These are phyloP conservation scores for Auanema sp. DNA, from an alignment of 2,888 invertebrate genomes.

Conservation along the genomic window DNA sequence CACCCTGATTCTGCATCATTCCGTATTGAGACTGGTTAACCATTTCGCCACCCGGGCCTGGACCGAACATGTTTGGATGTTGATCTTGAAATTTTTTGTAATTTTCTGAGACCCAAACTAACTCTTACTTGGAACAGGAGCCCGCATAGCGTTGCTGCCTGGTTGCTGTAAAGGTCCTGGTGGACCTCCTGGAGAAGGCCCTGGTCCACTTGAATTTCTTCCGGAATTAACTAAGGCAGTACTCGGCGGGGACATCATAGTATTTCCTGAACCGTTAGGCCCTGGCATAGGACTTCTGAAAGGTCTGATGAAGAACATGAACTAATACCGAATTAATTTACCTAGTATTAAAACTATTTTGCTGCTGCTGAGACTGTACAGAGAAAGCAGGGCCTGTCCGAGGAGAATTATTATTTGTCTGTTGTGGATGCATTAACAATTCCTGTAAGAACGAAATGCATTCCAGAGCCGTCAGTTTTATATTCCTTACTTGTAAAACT, in stretches of 20 bases:
- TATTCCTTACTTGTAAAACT: constrained; percentile 17
- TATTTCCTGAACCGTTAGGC: constrained; percentile 23
- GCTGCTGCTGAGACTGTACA: constrained; percentile 19
- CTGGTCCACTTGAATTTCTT: constrained; percentile 19
- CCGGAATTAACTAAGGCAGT: constrained; percentile 11
- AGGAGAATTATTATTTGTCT: constrained; percentile 35
- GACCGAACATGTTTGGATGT: neutral
- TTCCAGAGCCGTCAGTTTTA: neutral
- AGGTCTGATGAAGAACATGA: constrained; percentile 10
- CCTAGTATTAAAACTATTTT: constrained; percentile 22
- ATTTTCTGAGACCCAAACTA: neutral
- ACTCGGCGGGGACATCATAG: constrained; percentile 43
- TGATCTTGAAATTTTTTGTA: neutral
- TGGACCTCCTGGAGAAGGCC: constrained; percentile 34
- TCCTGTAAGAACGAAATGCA: constrained; percentile 45
- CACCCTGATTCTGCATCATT: neutral
- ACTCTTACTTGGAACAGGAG: neutral
- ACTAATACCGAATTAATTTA: neutral
- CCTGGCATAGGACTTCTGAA: constrained; percentile 38
- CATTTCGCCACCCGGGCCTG: constrained; percentile 1
- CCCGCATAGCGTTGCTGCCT: neutral
- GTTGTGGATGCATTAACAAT: constrained; percentile 49
- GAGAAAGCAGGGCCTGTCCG: constrained; percentile 22
- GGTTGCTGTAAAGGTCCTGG: neutral
- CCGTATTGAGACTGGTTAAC: neutral